Base-by-base conservation (phyloP, 2,888 invertebrate genomes). In the Ophion ventricosus region DNA sequence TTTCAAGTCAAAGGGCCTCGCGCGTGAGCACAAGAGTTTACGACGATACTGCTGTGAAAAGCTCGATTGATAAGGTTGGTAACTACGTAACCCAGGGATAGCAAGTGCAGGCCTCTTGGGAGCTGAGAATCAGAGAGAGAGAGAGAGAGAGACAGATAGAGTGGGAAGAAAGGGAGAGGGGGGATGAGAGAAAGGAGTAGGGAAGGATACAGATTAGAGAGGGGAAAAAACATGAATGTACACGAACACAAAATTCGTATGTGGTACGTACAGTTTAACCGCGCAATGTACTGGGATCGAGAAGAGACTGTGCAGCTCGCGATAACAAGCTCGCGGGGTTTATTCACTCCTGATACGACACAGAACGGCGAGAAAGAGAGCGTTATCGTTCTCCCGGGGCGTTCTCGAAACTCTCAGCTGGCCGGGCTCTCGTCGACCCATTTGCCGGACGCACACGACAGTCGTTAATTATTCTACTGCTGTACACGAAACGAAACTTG, bases 341-440 rank as follows among this genome's bases (percentile, higher is more conserved):
- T 67, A 76, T 78, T 83, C 75, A 69, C 73, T 79, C 72, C 43
- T 61, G 80, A 76, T 77, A 69, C 57, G 67, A 69, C 17, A 25
- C 40, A 25, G 57, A 76, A 70, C 69, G 54, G 56, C 57, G 64
- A 56, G 63, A 29, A 26, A 20, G 63, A 76, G 76, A 49, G 54
- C 29, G 49, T 80, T 80, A 73, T 80, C 80, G 73, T 73, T 57
- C 35, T 54, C 40, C 25, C 80, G 40, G 25, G 80, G 69, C 59
- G 57, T 64, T 63, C 74, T 35, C 75, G 76, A 14, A 17, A 25
- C 61, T 61, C 29, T 66, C 64, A 29, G 40, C 70, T 63, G 54
- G 49, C 25, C 69, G 20, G 35, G 25, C 56, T 69, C 69, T 70
- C 29, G 69, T 54, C 63, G 77, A 79, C 29, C 64, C 57, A 66